A percentile compares a stretch with the other conserved stretches of the same genome.
phyloP scores from a whole-genome alignment of 2,888 invertebrate species.

The Lochmaea capreae region DNA sequence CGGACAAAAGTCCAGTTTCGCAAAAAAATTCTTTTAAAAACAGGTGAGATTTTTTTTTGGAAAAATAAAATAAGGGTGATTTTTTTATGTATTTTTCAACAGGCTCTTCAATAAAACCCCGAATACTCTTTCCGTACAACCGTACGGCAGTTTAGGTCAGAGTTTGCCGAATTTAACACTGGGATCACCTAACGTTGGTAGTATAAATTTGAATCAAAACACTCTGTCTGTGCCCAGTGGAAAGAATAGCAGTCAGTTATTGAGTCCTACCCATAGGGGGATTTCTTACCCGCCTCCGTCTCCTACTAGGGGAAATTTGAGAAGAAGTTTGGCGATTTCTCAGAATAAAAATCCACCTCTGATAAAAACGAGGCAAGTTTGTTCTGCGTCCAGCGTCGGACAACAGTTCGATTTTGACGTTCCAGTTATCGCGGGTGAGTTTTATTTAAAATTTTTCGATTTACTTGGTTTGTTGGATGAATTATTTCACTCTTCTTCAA shows the following conservation, averaged over 20 bases:
- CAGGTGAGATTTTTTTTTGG: constrained; percentile 8
- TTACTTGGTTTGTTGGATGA: background rate
- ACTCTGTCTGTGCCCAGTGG: constrained; percentile 70
- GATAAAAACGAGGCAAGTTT: constrained; percentile 82
- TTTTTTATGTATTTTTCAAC: background rate
- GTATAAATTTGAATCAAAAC: constrained; percentile 65
- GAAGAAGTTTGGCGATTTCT: constrained; percentile 78
- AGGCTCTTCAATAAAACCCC: constrained; percentile 68
- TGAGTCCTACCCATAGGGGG: constrained; percentile 75
- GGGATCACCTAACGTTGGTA: constrained; percentile 63
- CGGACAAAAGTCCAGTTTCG: constrained; percentile 65
- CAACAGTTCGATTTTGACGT: constrained; percentile 66
- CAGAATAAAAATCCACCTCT: constrained; percentile 84
- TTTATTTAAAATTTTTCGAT: background rate
- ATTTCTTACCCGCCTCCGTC: constrained; percentile 88
- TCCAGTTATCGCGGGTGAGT: constrained; percentile 66
- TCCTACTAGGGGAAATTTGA: constrained; percentile 74
- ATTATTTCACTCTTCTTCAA: constrained; percentile 15
- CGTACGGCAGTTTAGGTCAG: constrained; percentile 77
- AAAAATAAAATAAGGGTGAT: background rate
- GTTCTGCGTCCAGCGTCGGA: constrained; percentile 65
- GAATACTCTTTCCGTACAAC: constrained; percentile 82
- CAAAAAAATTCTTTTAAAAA: constrained; percentile 63
- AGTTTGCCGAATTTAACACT: constrained; percentile 82
- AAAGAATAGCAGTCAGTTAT: constrained; percentile 64